Evolutionary conservation across 2,888 invertebrate genomes (phyloP), one percentile per base, ranked within the genome.

Genomic region (Lasioglossum marginatum): DNA sequence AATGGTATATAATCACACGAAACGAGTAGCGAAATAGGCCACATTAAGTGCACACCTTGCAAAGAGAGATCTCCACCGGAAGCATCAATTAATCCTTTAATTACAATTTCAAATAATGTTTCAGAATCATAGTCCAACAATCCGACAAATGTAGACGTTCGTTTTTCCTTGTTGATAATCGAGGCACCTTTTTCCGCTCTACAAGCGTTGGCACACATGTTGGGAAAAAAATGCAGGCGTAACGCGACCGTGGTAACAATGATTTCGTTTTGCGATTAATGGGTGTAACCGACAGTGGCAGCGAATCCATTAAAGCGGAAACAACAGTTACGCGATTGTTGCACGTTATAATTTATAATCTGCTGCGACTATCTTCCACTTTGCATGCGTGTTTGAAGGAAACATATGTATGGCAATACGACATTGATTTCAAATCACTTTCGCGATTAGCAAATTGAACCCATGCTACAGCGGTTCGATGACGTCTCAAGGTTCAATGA

Each of bases 191-290:
- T 82, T 82, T 82, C 78, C 84, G 84, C 84, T 84, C 82, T 78
- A 84, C 43, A 84, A 84, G 63, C 82, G 71, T 37, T 78, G 84
- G 43, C 84, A 84, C 71, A 78, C 82, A 84, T 84, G 52, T 57
- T 71, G 63, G 27, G 40, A 71, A 83, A 71, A 81, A 68, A 48
- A 75, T 63, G 63, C 63, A 31, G 34, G 27, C 52, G 43, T 43
- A 52, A 82, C 71, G 52, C 74, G 78, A 82, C 63, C 75, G 63
- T 75, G 78, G 48, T 45, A 82, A 82, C 52, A 71, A 83, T 82
- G 73, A 83, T 80, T 75, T 70, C 10, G 31, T 34, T 27, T 40
- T 23, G 12, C 43, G 57, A 19, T 70, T 78, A 63, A 82, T 40
- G 66, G 66, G 40, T 81, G 14, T 23, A 66, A 31, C 23, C 48